Evolutionary conservation across 2,797 vertebrate genomes (phyloP).

Genomic region (Typhlichthys subterraneus): DNA sequence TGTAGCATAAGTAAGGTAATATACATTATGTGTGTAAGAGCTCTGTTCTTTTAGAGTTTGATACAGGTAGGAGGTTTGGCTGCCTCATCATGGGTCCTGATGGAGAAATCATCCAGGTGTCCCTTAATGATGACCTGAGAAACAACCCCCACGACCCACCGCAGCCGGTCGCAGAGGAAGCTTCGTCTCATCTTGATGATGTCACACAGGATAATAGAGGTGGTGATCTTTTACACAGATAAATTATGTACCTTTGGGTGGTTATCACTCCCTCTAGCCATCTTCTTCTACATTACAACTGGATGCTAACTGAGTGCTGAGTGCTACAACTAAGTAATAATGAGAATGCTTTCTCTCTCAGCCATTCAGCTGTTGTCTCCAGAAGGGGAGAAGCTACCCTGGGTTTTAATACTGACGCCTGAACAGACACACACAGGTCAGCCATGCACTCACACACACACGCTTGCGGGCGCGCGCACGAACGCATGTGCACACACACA

Average conservation of each 20-base stretch:
- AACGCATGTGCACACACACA: not conserved
- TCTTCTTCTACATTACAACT: not conserved
- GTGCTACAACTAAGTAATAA: no score
- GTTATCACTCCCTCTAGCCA: constrained; percentile 16
- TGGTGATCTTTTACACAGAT: constrained; percentile 18
- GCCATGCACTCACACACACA: not conserved
- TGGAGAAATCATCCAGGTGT: constrained; percentile 71
- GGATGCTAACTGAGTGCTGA: no score
- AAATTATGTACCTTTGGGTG: not conserved
- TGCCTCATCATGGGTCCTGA: constrained; percentile 73
- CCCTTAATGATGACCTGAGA: constrained; percentile 56
- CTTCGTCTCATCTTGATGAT: constrained; percentile 31
- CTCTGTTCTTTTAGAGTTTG: constrained; percentile 62
- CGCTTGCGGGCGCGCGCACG: not conserved
- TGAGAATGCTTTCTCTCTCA: constrained; percentile 22
- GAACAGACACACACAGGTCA: constrained; percentile 36
- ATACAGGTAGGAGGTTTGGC: constrained; percentile 57
- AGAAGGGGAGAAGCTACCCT: constrained; percentile 57
- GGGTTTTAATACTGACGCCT: constrained; percentile 60
- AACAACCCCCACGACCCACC: constrained; percentile 30
- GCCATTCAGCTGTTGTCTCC: constrained; percentile 59
- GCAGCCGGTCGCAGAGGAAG: no score
- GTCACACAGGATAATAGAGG: constrained; percentile 50
- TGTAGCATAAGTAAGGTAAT: no score
- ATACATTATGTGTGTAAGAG: not conserved